Conservation (phyloP, 2,797 vertebrate species). For the Thalassophryne amazonica region DNA sequence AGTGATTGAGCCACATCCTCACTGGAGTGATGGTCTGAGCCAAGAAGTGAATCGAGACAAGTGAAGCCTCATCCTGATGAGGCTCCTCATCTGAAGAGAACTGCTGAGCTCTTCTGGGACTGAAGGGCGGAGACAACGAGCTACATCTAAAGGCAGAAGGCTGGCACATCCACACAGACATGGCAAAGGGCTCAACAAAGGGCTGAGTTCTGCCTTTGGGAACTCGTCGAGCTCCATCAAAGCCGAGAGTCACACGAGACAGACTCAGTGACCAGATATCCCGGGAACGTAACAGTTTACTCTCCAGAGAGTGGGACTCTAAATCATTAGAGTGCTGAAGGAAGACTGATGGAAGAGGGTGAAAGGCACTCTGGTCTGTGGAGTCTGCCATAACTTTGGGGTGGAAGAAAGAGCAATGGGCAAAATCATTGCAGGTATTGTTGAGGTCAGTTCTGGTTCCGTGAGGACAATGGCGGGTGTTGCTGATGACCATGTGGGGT, state of each 20-base stretch:
- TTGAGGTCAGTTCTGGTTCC: conserved; percentile 83
- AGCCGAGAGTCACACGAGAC: conserved; percentile 81
- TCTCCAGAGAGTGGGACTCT: conserved; percentile 42
- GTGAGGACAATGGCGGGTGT: conserved; percentile 86
- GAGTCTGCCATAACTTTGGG: too few species aligned
- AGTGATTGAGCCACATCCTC: conserved; percentile 90
- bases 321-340: conserved; percentile 75
- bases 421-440: conserved; percentile 79
- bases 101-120: conserved; percentile 61
- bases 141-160: conserved; percentile 73
- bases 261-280: conserved; percentile 90
- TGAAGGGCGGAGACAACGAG: conserved; percentile 46
- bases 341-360: conserved; percentile 85
- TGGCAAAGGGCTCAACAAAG: conserved; percentile 88
- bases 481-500: conserved; percentile 81
- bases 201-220: conserved; percentile 83
- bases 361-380: conserved; percentile 77
- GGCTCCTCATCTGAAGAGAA: conserved; percentile 46
- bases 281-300: conserved; percentile 69
- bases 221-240: conserved; percentile 86
- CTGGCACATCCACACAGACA: conserved; percentile 89
- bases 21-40: conserved; percentile 78
- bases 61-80: conserved; percentile 35
- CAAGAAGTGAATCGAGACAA: conserved; percentile 73
- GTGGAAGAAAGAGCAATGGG: conserved; percentile 83